Evolutionary conservation across 2,113 vertebrate genomes (phyloP), one percentile per base, ranked within the genome.

Genomic region (Tachycineta bicolor): DNA sequence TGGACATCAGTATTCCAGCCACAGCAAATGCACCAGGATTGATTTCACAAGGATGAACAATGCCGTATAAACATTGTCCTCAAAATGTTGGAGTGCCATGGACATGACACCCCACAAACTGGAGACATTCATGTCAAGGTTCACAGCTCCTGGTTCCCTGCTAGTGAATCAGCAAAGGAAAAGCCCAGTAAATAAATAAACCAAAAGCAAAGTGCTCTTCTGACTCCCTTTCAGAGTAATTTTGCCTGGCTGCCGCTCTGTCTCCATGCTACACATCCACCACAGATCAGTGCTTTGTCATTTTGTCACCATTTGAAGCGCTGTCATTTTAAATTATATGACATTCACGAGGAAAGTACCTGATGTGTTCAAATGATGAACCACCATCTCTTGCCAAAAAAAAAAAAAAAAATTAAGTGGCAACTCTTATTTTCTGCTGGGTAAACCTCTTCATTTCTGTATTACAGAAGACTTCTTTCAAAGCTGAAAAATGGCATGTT

Each of bases 341-440:
- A 81, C 29, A 93, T 37, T 74, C 34, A 55, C 64, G 75, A 60
- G 63, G 24, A 52, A 96, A 95, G 46, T 60, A 86, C 58, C 74
- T 81, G 56, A 90, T 83, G 83, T 91, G 87, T 96, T 82, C 90
- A 91, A 95, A 95, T 86, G 75, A 96, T 92, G 56, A 96, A 94
- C 94, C 34, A 59, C 34, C 44, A 56, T 34, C 90, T 49, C 46
- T 74, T 93, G 89, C 58, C 91, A 87, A 82, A 96, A 90, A 43
- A 80, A 89, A 80, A 90, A 80, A 89, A 80, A 89, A 43, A 77
- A 84, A 81, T 88, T 46, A 93, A 92, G 59, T 25, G 55, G 64
- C 31, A 74, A 73, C 34, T 33, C 20, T 85, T 79, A 64, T n/a
- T 83, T 92, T 95, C 70, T 80, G n/a, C 59, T 90, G 47, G 68